Evolutionary conservation across 2,888 invertebrate genomes (phyloP).

Genomic region (Philopedon plagiatum): DNA sequence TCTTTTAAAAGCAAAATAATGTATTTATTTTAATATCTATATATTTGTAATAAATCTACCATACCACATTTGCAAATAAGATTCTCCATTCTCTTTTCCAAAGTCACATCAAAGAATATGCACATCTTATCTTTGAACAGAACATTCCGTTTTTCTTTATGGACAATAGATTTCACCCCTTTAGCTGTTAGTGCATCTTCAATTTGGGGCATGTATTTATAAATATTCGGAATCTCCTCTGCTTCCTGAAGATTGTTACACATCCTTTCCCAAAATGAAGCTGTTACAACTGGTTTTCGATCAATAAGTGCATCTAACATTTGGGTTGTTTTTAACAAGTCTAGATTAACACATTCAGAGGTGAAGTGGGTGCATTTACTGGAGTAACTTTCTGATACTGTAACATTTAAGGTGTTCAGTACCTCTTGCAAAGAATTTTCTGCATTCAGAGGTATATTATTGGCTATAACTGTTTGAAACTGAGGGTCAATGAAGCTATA

Average conservation of each 20-base stretch:
- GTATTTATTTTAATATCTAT: neutral
- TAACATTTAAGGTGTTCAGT: constrained; percentile 8
- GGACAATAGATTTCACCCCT: neutral
- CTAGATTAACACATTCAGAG: constrained; percentile 2
- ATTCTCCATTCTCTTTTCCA: neutral
- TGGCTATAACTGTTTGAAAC: constrained; percentile 10
- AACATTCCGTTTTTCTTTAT: neutral
- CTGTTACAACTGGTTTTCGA: constrained; percentile 11
- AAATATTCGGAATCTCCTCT: constrained; percentile 15
- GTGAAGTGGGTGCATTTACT: constrained; percentile 15
- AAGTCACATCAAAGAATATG: constrained; percentile 13
- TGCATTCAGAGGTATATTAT: neutral
- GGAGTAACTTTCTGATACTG: neutral
- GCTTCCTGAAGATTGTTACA: constrained; percentile 5
- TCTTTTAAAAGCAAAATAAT: neutral
- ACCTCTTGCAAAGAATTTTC: neutral
- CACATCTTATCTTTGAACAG: constrained; percentile 26
- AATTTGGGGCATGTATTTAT: constrained; percentile 22
- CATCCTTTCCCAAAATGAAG: constrained; percentile 23
- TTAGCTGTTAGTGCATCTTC: constrained; percentile 4
- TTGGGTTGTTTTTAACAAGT: neutral
- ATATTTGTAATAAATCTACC: neutral
- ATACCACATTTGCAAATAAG: constrained; percentile 32
- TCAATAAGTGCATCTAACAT: constrained; percentile 20
- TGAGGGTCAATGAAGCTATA: constrained; percentile 23